Evolutionary conservation across 2,113 vertebrate species (phyloP), one percentile per base, ranked within the genome.

Genomic region (Numida meleagris): DNA sequence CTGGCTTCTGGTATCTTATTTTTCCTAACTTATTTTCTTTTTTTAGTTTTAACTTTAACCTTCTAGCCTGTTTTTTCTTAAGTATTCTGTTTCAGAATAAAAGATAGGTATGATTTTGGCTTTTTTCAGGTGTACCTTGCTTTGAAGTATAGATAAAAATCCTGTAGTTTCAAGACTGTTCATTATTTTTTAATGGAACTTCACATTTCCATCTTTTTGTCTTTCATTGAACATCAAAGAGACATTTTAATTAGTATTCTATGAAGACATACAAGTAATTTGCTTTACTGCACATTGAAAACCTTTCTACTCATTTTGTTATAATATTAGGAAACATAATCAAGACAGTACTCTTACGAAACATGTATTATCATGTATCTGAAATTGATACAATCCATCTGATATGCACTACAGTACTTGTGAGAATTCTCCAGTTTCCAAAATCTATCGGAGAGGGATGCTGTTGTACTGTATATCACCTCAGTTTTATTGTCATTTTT

Each of bases 321-420:
- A 45, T 45, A 45, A 45, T 45, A 18, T 19, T 19, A 45, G 17
- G 5, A 74, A 45, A 67, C 40, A 74, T 90, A 76, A 78, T 82
- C 42, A 88, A 78, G 77, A 38, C 63, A 57, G 40, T 63, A 34
- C 48, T 89, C 86, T 68, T 62, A 87, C 72, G 53, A 58, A 55
- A 72, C 8, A 6, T n/a, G 76, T 58, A 63, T 82, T 31, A 5
- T 88, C 77, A 58, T 11, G 20, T 33, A 53, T 84, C 74, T 77
- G 13, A 53, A 38, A 63, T 59, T 63, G 50, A n/a, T 75, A 66
- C 31, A 51, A 34, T 50, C 25, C 6, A 12, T 57, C 63, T 71
- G 61, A 50, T 55, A 15, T 65, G 9, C 2, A 3, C 62, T 19
- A 7, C 0, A 0, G 14, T 48, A 24, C 27, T 13, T 45, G 24